Percentiles rank a stretch among this genome's conserved stretches.
Conservation (phyloP, 2,797 vertebrate species). For the Pelobates cultripes region DNA sequence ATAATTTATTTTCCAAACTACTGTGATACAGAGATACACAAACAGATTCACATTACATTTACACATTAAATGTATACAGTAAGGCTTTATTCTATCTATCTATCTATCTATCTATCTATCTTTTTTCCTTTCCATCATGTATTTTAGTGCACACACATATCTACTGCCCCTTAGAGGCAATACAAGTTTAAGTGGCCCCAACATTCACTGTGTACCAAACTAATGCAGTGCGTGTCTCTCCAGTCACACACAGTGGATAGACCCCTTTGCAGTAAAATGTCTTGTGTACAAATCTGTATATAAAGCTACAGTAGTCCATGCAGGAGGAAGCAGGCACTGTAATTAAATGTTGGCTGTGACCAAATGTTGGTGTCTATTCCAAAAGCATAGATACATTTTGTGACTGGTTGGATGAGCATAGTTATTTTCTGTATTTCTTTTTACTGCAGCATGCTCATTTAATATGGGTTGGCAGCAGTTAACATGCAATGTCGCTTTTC, state of each 20-base stretch:
- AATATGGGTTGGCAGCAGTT: constrained; percentile 13
- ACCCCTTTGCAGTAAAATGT: constrained; percentile 2
- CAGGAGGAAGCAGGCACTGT: constrained; percentile 1
- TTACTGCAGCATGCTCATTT: constrained; percentile 39
- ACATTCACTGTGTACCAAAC: background rate
- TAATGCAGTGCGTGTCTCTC: constrained; percentile 2
- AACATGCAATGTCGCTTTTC: constrained; percentile 3
- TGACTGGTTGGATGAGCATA: background rate
- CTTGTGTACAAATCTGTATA: constrained; percentile 10
- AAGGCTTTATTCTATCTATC: background rate
- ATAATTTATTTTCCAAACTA: too few relatives aligned
- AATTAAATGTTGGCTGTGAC: constrained; percentile 12
- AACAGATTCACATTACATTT: too few relatives aligned
- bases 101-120: background rate
- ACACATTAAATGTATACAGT: too few relatives aligned
- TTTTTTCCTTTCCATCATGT: too few relatives aligned
- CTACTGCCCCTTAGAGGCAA: background rate
- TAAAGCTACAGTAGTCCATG: constrained; percentile 1
- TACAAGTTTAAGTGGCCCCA: background rate
- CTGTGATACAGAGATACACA: too few relatives aligned
- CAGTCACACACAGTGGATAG: background rate
- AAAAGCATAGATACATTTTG: background rate
- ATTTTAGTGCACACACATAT: background rate
- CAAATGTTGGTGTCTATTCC: background rate
- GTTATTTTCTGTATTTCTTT: background rate